Evolutionary conservation across 2,797 vertebrate genomes (phyloP), one percentile per base, ranked within the genome.

Genomic region (Nyctalus aviator): DNA sequence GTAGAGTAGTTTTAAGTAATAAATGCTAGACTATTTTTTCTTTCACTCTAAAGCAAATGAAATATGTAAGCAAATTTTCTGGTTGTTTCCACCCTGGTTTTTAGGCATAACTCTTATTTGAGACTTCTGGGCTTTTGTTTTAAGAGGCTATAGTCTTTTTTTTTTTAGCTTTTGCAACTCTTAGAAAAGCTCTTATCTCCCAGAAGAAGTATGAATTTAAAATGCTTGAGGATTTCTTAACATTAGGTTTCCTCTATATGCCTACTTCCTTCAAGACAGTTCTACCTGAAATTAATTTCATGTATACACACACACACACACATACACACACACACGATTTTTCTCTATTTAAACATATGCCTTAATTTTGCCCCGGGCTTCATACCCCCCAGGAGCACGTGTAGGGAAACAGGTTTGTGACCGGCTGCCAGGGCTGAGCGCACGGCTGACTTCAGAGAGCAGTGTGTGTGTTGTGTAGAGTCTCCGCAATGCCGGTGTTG

Each of bases 401-500:
- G 14, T 50, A 59, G 71, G 59, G 92, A 95, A 72, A 12, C 90
- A 71, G 3, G 13, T 30, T 3, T 13, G 20, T 21, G 66, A 21
- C 35, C 84, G 73, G 66, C 94, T 72, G 15, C 32, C 68, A 84
- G 73, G 89, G 55, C 14, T 1, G 82, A 37, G 30, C 18, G 4
- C 3, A 30, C 66, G 96, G 81, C 68, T 48, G 27, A 8, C 62
- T 25, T 15, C 46, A 25, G 83, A 69, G 84, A 96, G 81, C 82
- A 95, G 13, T 46, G 14, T 95, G 30, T 93, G 92, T 91, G 68
- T 77, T 94, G 15, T 73, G 57, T 48, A 81, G 71, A 85, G 84
- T 57, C 82, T 55, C n/a, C 50, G 0, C 64, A 66, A 37, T 53
- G 5, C 75, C 91, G 87, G 69, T 73, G 86, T 78, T 93, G 94